phyloP scores from a whole-genome alignment of 2,113 vertebrate species.

The Thamnophis sirtalis region DNA sequence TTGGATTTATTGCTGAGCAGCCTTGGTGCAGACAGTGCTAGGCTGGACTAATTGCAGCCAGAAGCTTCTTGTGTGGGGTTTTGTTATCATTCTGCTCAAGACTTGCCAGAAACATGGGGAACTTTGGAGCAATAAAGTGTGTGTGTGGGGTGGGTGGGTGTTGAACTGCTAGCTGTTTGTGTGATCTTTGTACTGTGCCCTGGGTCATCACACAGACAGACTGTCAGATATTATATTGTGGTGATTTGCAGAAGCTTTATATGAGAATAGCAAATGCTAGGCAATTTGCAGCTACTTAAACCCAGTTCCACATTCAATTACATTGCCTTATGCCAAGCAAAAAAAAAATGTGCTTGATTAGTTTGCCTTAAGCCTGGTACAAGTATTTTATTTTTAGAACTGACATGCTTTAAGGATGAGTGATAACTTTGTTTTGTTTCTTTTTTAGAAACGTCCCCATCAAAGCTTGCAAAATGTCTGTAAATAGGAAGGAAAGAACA shows the following conservation, averaged over 20 bases:
- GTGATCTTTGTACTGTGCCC: too few relatives aligned
- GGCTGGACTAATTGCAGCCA: too few relatives aligned
- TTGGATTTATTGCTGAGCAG: too few relatives aligned
- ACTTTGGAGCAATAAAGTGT: too few relatives aligned
- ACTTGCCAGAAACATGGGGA: too few relatives aligned
- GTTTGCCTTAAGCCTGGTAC: not conserved
- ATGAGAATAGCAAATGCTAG: not conserved
- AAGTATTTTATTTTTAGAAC: not conserved
- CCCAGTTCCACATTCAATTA: not conserved
- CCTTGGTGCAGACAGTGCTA: too few relatives aligned
- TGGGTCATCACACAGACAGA: not conserved
- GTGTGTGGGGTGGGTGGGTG: too few relatives aligned
- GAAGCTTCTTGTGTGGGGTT: too few relatives aligned
- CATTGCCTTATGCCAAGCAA: not conserved
- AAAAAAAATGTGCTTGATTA: not conserved
- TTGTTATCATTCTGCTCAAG: too few relatives aligned
- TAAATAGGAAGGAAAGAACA: not conserved
- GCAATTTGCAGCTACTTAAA: not conserved
- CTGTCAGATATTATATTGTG: not conserved
- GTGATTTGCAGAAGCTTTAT: not conserved
- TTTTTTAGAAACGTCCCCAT: not conserved
- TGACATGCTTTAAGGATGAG: not conserved
- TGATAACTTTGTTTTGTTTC: not conserved
- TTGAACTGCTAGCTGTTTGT: too few relatives aligned
- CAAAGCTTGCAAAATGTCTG: not conserved